phyloP scores from a whole-genome alignment of 2,888 invertebrate species.

The Troides aeacus region DNA sequence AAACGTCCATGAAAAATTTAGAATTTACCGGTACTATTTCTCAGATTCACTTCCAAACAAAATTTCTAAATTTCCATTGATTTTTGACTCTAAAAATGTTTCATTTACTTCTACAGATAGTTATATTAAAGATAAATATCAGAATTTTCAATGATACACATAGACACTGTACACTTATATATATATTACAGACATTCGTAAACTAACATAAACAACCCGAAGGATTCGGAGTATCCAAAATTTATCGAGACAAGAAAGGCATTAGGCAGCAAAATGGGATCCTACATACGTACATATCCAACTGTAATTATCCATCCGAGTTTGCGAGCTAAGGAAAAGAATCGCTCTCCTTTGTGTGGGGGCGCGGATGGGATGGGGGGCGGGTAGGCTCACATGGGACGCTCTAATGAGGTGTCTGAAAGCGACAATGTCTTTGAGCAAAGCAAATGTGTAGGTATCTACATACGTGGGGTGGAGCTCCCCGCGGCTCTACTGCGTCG shows the following conservation, averaged over 20 bases:
- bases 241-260: constrained; percentile 38
- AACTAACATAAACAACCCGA: constrained; percentile 24
- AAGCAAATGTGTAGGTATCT: constrained; percentile 77
- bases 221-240: constrained; percentile 27
- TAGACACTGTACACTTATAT: not conserved
- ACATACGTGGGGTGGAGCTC: constrained; percentile 71
- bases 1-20: no score
- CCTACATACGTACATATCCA: constrained; percentile 53
- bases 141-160: not conserved
- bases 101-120: not conserved
- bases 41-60: not conserved
- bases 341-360: constrained; percentile 64
- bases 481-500: constrained; percentile 47
- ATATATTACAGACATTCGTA: constrained; percentile 7
- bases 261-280: constrained; percentile 57
- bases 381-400: constrained; percentile 78
- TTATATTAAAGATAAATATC: not conserved
- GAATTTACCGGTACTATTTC: no score
- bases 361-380: constrained; percentile 40
- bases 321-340: constrained; percentile 76
- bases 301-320: constrained; percentile 77
- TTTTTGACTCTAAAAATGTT: not conserved
- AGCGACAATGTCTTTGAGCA: constrained; percentile 80
- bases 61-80: no score
- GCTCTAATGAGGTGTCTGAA: constrained; percentile 81